A percentile compares a stretch with the other conserved stretches of the same genome.
phyloP scores from a whole-genome alignment of 2,797 vertebrate species.

The Carapus acus region DNA sequence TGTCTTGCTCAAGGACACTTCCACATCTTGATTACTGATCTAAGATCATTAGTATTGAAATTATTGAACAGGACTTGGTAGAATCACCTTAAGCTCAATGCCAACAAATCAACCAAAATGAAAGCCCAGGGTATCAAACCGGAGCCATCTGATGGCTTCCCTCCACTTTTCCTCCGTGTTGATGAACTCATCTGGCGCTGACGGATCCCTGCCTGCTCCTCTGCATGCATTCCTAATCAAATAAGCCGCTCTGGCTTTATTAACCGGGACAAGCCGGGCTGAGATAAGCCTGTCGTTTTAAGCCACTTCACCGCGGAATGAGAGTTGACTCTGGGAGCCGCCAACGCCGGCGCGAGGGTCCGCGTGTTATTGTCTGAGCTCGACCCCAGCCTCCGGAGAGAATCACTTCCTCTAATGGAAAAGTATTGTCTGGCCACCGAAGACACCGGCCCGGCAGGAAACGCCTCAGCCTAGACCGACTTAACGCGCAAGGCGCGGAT shows the following conservation, averaged over 20 bases:
- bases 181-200: conserved; percentile 43
- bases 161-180: too few relatives aligned
- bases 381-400: conserved; percentile 50
- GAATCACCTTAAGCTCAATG: too few relatives aligned
- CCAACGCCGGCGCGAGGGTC: conserved; percentile 36
- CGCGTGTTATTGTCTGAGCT: conserved; percentile 63
- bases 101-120: too few relatives aligned
- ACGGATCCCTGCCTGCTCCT: conserved; percentile 41
- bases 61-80: too few relatives aligned
- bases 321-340: conserved; percentile 38
- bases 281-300: conserved; percentile 63
- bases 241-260: conserved; percentile 63
- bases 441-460: conserved; percentile 53
- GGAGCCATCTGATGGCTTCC: too few relatives aligned
- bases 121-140: neutral
- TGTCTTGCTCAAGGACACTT: too few relatives aligned
- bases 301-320: conserved; percentile 54
- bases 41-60: too few relatives aligned
- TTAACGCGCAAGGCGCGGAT: conserved; percentile 52
- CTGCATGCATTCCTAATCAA: conserved; percentile 64
- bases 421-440: conserved; percentile 68
- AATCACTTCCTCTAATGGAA: conserved; percentile 72
- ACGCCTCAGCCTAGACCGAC: conserved; percentile 54
- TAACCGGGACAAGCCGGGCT: conserved; percentile 51
- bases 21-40: too few relatives aligned